phyloP scores from a whole-genome alignment of 2,888 invertebrate genomes.

The Spisula subtruncata region DNA sequence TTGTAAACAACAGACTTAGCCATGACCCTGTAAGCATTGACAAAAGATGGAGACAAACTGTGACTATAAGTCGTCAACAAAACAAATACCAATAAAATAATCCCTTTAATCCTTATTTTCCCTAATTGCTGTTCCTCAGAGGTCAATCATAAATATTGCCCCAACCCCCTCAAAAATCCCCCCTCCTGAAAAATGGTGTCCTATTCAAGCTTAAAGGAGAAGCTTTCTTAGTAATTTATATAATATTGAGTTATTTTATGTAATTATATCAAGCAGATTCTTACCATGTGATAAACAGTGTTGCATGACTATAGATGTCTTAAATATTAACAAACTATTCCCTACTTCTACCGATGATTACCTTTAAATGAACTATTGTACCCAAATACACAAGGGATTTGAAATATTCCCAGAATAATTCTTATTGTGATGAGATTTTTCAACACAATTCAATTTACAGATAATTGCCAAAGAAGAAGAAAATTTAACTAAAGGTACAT shows the following conservation, averaged over 20 bases:
- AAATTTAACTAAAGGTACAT: background rate
- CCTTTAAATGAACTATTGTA: background rate
- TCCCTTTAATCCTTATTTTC: too few relatives aligned
- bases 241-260: constrained; percentile 4
- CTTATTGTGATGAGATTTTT: background rate
- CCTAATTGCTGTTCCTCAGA: too few relatives aligned
- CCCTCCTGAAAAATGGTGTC: background rate
- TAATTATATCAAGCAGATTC: too few relatives aligned
- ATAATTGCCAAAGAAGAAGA: background rate
- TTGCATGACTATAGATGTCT: constrained; percentile 24
- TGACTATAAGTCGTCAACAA: too few relatives aligned
- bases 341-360: background rate
- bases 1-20: too few relatives aligned
- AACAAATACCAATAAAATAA: too few relatives aligned
- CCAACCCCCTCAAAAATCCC: too few relatives aligned
- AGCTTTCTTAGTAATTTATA: background rate
- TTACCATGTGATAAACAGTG: constrained; percentile 15
- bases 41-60: too few relatives aligned
- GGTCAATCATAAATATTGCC: too few relatives aligned
- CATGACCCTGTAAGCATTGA: too few relatives aligned
- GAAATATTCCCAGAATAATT: background rate
- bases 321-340: constrained; percentile 22
- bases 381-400: background rate
- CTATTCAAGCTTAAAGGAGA: background rate
- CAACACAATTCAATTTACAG: constrained; percentile 3